Evolutionary conservation across 2,113 vertebrate species (phyloP), one percentile per base, ranked within the genome.

Genomic region (Mustela nigripes): DNA sequence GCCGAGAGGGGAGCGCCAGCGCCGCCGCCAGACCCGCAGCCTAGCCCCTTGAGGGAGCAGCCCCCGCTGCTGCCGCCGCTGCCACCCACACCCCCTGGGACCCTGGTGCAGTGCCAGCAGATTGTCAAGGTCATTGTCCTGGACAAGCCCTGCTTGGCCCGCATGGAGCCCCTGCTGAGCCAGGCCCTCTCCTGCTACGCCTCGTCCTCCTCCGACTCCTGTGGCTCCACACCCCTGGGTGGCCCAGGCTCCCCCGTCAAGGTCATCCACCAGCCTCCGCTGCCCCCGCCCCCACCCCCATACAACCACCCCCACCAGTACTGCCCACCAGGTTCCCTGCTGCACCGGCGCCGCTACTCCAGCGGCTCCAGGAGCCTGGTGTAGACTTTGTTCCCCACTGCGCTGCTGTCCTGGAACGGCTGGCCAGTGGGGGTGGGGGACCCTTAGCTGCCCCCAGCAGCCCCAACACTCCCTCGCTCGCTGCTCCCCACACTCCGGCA

Each of bases 91-190:
- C 96, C 99, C 10, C 99, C 99, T 1, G 99, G 99, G 98, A 99
- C 99, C 89, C 99, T 99, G 98, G 99, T 99, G 98, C 99, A 99
- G 98, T 99, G 99, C 98, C 99, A 99, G 99, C 99, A 99, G 99
- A 99, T 99, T 80, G 99, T 99, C 98, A 99, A 99, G 99, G 99
- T 99, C 99, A 99, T 99, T 96, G 99, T 99, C n/a, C 98, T 99
- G 99, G 99, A 99, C 99, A 99, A 99, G 98, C 99, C 99, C 82
- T 99, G 99, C 97, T 99, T 99, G 87, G 99, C 99, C 93, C 99
- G 99, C 48, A 99, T 99, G 99, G 99, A 99, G 98, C 99, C 99
- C 87, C 99, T 99, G 98, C 99, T 99, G 98, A 99, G 99, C 98
- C 99, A 99, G 98, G 99, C 99, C 95, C 99, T 99, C 33, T 99